phyloP scores from a whole-genome alignment of 2,797 vertebrate genomes.

The Staurois parvus region DNA sequence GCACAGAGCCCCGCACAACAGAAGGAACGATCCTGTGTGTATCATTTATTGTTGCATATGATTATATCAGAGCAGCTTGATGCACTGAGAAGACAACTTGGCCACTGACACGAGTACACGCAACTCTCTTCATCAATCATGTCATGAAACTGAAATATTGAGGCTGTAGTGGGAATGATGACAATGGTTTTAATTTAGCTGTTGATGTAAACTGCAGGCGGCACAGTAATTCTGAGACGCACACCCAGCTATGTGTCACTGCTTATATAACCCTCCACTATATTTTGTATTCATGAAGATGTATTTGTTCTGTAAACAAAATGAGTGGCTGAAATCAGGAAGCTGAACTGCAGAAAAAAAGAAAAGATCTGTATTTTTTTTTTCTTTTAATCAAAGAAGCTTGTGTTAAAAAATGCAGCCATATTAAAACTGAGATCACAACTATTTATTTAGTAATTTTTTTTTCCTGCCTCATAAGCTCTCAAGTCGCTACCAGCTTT shows the following conservation, averaged over 20 bases:
- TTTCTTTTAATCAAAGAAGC: too few relatives aligned
- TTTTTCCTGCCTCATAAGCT: too few relatives aligned
- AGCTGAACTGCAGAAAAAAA: not conserved
- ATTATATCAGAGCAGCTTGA: not conserved
- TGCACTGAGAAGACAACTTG: not conserved
- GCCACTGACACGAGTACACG: not conserved
- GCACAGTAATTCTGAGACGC: not conserved
- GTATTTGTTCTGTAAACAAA: conserved; percentile 54
- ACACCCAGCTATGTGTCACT: conserved; percentile 46
- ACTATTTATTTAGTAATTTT: too few relatives aligned
- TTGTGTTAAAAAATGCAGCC: too few relatives aligned
- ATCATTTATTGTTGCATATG: not conserved
- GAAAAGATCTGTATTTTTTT: too few relatives aligned
- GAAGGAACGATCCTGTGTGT: too few relatives aligned
- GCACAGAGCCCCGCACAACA: too few relatives aligned
- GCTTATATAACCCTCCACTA: conserved; percentile 39
- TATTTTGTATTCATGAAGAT: conserved; percentile 53
- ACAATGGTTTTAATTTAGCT: conserved; percentile 5
- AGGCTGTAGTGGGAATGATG: conserved; percentile 1
- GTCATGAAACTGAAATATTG: not conserved
- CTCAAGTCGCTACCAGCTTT: too few relatives aligned
- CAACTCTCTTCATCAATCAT: conserved; percentile 7
- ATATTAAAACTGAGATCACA: too few relatives aligned
- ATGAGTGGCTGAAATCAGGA: not conserved
- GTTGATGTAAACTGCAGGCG: conserved; percentile 15